phyloP scores from a whole-genome alignment of 2,888 invertebrate genomes.

The Psylliodes chrysocephalus region DNA sequence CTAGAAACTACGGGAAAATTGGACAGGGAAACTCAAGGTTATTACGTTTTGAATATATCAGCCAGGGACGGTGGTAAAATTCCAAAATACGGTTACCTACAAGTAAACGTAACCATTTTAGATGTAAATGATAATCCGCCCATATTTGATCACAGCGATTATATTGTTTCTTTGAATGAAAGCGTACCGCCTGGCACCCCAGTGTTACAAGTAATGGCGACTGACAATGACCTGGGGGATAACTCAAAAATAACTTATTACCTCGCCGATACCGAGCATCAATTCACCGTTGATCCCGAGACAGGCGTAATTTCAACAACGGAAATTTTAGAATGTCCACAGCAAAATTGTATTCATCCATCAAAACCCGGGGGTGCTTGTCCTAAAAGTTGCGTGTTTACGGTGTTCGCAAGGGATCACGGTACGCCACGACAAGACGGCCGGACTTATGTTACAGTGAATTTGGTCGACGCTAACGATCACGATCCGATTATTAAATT shows the following conservation, averaged over 20 bases:
- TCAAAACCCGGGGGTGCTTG: constrained; percentile 69
- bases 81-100: constrained; percentile 83
- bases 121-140: constrained; percentile 96
- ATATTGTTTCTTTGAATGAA: constrained; percentile 91
- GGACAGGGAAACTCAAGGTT: constrained; percentile 89
- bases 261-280: constrained; percentile 83
- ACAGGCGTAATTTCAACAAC: constrained; percentile 89
- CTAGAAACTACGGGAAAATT: constrained; percentile 91
- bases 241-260: constrained; percentile 94
- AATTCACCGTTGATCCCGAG: constrained; percentile 92
- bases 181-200: constrained; percentile 91
- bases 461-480: constrained; percentile 91
- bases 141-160: constrained; percentile 94
- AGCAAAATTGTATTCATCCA: constrained; percentile 81
- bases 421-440: constrained; percentile 92
- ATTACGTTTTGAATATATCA: constrained; percentile 88
- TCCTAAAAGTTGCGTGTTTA: constrained; percentile 94
- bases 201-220: constrained; percentile 91
- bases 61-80: constrained; percentile 88
- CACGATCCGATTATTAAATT: constrained; percentile 93
- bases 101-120: constrained; percentile 89
- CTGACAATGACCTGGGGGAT: constrained; percentile 92
- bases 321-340: constrained; percentile 82
- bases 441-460: constrained; percentile 92
- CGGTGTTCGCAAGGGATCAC: constrained; percentile 92